Conservation (phyloP, 2,113 vertebrate genomes). For the Nesoenas mayeri region DNA sequence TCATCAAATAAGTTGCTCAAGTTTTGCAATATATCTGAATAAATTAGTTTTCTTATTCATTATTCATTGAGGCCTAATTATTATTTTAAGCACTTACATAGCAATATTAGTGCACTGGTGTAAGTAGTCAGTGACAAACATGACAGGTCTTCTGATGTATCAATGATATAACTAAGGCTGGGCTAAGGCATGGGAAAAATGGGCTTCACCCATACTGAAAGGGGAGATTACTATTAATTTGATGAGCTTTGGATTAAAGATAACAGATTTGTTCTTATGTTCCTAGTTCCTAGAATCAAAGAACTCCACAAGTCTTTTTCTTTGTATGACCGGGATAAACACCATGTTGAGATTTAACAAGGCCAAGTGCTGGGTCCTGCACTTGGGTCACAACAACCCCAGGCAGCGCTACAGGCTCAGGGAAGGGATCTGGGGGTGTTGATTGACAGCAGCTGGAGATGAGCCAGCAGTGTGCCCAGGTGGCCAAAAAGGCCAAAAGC, state of each 20-base stretch:
- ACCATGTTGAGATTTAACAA: neutral
- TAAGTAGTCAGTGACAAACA: neutral
- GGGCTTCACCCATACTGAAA: neutral
- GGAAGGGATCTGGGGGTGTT: neutral
- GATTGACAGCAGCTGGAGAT: accelerated
- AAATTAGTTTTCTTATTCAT: conserved; percentile 43
- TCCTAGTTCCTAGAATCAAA: neutral
- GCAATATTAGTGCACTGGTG: neutral
- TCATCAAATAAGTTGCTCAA: conserved; percentile 36
- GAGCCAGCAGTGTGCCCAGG: neutral
- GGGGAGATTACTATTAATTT: neutral
- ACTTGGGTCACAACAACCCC: neutral
- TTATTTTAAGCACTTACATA: conserved; percentile 37
- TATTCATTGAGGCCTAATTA: conserved; percentile 46
- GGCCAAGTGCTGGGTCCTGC: neutral
- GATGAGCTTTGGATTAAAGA: neutral
- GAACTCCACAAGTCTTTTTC: neutral
- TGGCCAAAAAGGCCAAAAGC: neutral
- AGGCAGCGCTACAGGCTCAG: accelerated
- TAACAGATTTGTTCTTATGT: neutral
- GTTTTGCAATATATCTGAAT: conserved; percentile 38
- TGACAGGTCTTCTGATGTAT: neutral
- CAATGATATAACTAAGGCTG: neutral
- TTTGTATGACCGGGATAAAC: neutral
- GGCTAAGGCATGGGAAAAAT: neutral